These are phyloP conservation scores for Chrysoperla carnea DNA, from an alignment of 1,140 invertebrate species.

Conservation along the genomic window DNA sequence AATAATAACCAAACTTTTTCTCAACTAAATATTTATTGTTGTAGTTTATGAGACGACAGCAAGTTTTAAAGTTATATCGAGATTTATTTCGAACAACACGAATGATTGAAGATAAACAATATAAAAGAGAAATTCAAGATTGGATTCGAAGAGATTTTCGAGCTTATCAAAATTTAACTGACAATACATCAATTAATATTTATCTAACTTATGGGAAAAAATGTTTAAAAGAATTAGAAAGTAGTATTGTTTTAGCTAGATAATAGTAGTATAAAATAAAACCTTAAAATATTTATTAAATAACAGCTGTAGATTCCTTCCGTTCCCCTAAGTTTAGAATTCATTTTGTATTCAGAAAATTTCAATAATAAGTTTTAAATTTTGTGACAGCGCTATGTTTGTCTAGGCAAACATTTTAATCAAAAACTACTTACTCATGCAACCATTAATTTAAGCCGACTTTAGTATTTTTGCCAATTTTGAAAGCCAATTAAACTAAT, in stretches of 20 bases:
- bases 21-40: slow-evolving; percentile 9
- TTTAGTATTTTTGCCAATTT: too few species aligned
- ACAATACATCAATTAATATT: slow-evolving; percentile 51
- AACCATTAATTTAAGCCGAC: slow-evolving; percentile 3
- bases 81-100: slow-evolving; percentile 46
- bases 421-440: neutral
- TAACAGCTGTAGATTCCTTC: neutral
- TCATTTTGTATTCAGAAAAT: neutral
- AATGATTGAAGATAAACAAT: slow-evolving; percentile 40
- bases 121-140: slow-evolving; percentile 39
- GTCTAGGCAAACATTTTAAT: neutral
- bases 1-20: neutral
- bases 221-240: slow-evolving; percentile 43
- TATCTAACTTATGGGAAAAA: slow-evolving; percentile 48
- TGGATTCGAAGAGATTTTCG: slow-evolving; percentile 57
- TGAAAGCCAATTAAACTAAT: too few species aligned
- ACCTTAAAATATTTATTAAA: neutral
- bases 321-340: neutral
- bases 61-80: slow-evolving; percentile 58
- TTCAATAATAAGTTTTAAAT: neutral
- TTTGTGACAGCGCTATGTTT: neutral
- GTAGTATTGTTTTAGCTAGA: slow-evolving; percentile 33
- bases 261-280: slow-evolving; percentile 4
- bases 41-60: slow-evolving; percentile 55
- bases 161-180: slow-evolving; percentile 41